These are phyloP conservation scores for Cerastis rubricosa DNA, from an alignment of 2,888 invertebrate species.

Conservation along the genomic window DNA sequence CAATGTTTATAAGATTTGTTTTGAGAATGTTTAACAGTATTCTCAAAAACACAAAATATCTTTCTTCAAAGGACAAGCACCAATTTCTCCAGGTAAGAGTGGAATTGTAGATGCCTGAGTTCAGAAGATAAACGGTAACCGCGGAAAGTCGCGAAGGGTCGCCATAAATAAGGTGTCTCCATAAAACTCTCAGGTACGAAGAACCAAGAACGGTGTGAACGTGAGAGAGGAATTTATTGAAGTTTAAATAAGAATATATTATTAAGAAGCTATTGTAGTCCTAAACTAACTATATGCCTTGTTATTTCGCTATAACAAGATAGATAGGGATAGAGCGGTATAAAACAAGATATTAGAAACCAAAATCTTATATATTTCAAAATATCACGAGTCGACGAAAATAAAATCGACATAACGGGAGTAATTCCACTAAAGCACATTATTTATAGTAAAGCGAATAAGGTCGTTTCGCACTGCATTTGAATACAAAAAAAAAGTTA, in stretches of 20 bases:
- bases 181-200: slow-evolving; percentile 10
- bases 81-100: not conserved
- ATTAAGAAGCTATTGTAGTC: not conserved
- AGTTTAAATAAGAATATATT: not conserved
- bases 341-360: not conserved
- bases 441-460: not conserved
- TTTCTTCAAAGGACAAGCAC: not conserved
- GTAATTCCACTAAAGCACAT: not conserved
- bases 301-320: too few relatives aligned
- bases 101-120: not conserved
- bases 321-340: too few relatives aligned
- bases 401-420: too few relatives aligned
- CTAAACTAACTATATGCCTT: not conserved
- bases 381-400: too few relatives aligned
- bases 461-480: not conserved
- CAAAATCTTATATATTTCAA: not conserved
- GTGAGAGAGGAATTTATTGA: not conserved
- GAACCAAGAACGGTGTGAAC: not conserved
- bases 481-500: not conserved
- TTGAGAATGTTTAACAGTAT: not conserved
- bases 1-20: too few relatives aligned
- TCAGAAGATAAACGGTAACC: slow-evolving; percentile 25
- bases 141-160: not conserved
- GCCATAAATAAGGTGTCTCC: slow-evolving; percentile 27
- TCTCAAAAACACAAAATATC: not conserved